Base-by-base conservation (phyloP, 1,140 invertebrate species). In the Drosophila ohnishii region DNA sequence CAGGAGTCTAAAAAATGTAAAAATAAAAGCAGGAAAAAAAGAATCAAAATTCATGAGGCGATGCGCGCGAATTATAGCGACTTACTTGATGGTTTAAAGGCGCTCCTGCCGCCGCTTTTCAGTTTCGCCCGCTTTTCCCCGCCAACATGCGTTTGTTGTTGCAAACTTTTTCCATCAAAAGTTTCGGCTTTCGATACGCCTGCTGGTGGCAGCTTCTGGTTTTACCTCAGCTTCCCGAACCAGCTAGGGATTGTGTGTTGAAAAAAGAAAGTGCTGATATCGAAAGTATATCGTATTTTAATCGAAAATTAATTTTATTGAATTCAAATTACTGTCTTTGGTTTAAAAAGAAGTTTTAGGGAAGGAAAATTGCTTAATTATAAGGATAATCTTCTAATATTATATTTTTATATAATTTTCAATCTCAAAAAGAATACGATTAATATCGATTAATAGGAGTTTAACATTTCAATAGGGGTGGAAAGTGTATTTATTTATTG, bases 81-180 rank as follows among this genome's bases (percentile, higher is more conserved):
- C 60, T 80, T 80, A 71, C 76, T 87, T 83, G 79, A 71, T 71
- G 83, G 67, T 72, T 80, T 71, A 78, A 85, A 80, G 42, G 57
- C 47, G 55, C 50, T 45, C 37, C 16, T 34, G 19, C 32, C 35
- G 44, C 44, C 30, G 42, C 63, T 13, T 30, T 32, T 28, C 44
- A 48, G 56, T 64, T 35, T 60, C 22, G 13, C 61, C 57, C 51
- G 10, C 30, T 70, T 45, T 61, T 65, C 25, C 48, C 69, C 69
- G 39, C 57, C 58, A 64, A 69, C 85, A 88, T 87, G 84, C 79
- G 83, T 87, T 87, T 83, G 84, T 88, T 87, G 83, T 88, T 87
- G 83, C 79, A 87, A 87, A 87, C 83, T 87, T 87, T 87, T 87
- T 87, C 84, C 83, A 87, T 87, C 83, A 87, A 87, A 87, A 87